Percentiles rank a stretch among this genome's conserved stretches.
Conservation (phyloP, 2,113 vertebrate genomes). For the Leucopternis melanops region DNA sequence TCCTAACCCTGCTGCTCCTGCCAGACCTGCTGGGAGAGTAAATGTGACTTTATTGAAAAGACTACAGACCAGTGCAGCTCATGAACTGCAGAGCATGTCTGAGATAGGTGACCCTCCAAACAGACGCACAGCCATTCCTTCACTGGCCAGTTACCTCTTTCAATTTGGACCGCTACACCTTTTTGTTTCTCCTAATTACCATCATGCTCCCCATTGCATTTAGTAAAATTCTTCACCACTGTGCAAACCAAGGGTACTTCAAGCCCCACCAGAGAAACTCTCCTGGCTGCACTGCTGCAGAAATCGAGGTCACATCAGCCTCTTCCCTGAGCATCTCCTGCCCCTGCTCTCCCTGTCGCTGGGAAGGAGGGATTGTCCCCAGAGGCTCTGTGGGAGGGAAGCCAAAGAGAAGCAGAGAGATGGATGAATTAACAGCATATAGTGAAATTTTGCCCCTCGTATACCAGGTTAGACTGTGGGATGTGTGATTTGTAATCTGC, state of each 20-base stretch:
- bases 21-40: not conserved
- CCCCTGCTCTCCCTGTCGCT: not conserved
- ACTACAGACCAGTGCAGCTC: not conserved
- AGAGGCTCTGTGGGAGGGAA: not conserved
- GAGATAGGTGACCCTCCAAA: not conserved
- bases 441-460: not conserved
- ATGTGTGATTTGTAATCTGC: not conserved
- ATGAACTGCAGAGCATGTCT: not conserved
- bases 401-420: not conserved
- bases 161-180: not conserved
- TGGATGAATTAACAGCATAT: not conserved
- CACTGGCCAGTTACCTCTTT: not conserved
- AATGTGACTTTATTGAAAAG: not conserved
- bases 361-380: not conserved
- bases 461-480: not conserved
- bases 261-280: not conserved
- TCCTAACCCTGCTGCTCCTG: not conserved
- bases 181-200: not conserved
- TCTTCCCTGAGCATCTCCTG: not conserved
- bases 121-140: not conserved
- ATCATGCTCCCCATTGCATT: not conserved
- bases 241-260: not conserved
- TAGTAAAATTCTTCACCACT: not conserved
- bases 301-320: not conserved
- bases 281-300: not conserved